Percentiles rank a stretch among this genome's conserved stretches.
These are phyloP conservation scores for Caenorhabditis tropicalis DNA, from an alignment of 1,140 invertebrate species.

Conservation along the genomic window DNA sequence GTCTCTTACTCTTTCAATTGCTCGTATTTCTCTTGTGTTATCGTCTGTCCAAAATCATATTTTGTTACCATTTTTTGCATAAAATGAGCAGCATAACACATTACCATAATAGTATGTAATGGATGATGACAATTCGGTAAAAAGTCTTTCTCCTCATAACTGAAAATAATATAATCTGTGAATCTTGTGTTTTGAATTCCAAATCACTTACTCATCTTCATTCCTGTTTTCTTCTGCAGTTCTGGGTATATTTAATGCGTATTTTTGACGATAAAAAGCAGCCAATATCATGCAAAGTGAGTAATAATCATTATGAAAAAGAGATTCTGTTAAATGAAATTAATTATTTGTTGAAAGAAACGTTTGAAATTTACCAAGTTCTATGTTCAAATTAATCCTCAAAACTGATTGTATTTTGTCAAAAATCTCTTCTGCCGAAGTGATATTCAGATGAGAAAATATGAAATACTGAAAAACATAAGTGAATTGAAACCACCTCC, in stretches of 20 bases:
- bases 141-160: not conserved
- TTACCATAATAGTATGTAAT: not conserved
- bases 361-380: not conserved
- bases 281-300: not conserved
- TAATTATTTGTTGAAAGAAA: too few species aligned
- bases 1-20: not conserved
- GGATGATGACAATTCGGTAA: not conserved
- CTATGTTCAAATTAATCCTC: not conserved
- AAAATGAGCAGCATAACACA: conserved; percentile 1
- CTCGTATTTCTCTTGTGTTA: not conserved
- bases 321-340: too few species aligned
- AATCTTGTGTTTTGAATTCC: not conserved
- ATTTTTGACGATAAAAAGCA: not conserved
- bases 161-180: not conserved
- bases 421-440: not conserved
- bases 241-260: not conserved
- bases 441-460: not conserved
- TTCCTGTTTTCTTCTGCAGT: not conserved
- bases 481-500: too few species aligned
- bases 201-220: not conserved
- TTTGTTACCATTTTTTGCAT: not conserved
- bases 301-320: not conserved
- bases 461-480: not conserved
- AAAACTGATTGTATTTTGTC: not conserved
- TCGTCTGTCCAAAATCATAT: not conserved